phyloP scores from a whole-genome alignment of 2,888 invertebrate genomes.

The Leucophenga maculata region DNA sequence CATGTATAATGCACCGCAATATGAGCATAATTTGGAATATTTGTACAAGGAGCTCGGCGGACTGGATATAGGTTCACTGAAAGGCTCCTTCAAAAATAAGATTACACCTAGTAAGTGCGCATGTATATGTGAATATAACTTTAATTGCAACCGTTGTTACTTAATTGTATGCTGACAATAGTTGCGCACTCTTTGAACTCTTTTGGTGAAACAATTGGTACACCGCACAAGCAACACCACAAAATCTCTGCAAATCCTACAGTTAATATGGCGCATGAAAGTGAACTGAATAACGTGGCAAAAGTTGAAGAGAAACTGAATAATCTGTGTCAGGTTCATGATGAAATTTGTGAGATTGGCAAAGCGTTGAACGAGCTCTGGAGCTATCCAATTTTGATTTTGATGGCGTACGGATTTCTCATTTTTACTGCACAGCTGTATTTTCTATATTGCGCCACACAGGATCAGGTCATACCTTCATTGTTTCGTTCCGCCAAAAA shows the following conservation, averaged over 20 bases:
- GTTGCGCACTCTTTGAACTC: conserved; percentile 59
- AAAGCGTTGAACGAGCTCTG: conserved; percentile 70
- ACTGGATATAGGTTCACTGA: conserved; percentile 49
- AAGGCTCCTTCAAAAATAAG: conserved; percentile 49
- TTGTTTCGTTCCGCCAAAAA: conserved; percentile 70
- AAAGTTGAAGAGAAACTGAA: conserved; percentile 70
- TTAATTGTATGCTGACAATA: conserved; percentile 18
- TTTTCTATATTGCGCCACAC: conserved; percentile 70
- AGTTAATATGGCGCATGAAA: conserved; percentile 55
- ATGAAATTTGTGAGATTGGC: conserved; percentile 72
- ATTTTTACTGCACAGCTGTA: conserved; percentile 72
- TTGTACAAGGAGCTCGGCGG: conserved; percentile 57
- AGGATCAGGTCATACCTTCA: conserved; percentile 68
- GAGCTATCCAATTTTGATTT: conserved; percentile 70
- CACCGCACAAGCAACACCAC: conserved; percentile 36
- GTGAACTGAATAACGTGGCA: conserved; percentile 60
- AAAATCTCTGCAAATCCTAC: conserved; percentile 39
- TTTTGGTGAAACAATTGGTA: conserved; percentile 54
- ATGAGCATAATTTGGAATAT: conserved; percentile 56
- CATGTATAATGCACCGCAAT: conserved; percentile 45
- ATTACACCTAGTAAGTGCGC: conserved; percentile 53
- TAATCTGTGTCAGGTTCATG: conserved; percentile 71
- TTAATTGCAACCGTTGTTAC: background rate
- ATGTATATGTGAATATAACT: background rate
- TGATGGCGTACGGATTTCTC: conserved; percentile 72